Base-by-base conservation (phyloP, 1,140 invertebrate species). In the Spodoptera frugiperda region DNA sequence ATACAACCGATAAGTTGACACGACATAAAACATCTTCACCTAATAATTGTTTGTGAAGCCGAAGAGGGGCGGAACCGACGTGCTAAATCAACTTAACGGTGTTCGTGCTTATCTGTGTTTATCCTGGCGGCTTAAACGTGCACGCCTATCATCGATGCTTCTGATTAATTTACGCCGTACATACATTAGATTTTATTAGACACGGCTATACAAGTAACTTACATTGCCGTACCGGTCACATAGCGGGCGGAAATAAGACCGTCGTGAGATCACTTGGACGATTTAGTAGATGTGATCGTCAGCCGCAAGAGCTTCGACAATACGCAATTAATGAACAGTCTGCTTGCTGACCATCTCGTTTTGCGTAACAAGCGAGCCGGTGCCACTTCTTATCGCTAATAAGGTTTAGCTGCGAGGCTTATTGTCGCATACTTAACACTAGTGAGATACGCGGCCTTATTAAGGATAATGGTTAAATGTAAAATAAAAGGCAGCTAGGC, bases 311-410 rank as follows among this genome's bases (percentile, higher is more conserved):
- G 76, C 80, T 80, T 79, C 80, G 87, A 91, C 85, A 87, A 90
- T 88, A 84, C 81, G 80, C 82, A 88, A 89, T 91, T 89, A 91
- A 92, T 90, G 85, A 88, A 84, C 17, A 17, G 73, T 77, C 84
- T 85, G 82, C 73, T 75, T 85, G 82, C 73, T 75, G 67, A 55
- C 67, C 78, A 71, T 78, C 79, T 86, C 79, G 82, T 86, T 81
- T 84, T 84, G 85, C 84, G 81, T 89, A 87, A 89, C 87, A 82
- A 86, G 85, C 67, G 8, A 53, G 55, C 78, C 59, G 79, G 78
- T 82, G 87, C 80, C 77, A 84, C 80, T 83, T 82, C 83, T 89
- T 87, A 87, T 87, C 84, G 83, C 87, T 90, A 89, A 89, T 90
- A 88, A 90, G 87, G 80, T 78, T 77, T 82, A 61, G 68, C 63